phyloP scores from a whole-genome alignment of 2,113 vertebrate genomes.

The Cercocebus atys region DNA sequence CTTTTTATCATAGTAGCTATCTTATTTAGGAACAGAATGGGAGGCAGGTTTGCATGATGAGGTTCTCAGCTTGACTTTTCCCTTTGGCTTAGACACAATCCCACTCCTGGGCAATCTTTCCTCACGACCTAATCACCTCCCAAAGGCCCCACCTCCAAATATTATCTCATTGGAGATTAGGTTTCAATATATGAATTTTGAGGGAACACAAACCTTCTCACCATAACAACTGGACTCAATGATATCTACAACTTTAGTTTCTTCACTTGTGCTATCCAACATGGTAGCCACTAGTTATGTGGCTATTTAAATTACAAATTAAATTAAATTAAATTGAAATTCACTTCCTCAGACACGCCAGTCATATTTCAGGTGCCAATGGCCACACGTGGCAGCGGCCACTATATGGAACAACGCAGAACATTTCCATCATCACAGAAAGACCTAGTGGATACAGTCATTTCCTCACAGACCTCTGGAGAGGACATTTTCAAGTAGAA shows the following conservation, averaged over 20 bases:
- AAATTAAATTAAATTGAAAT: background rate
- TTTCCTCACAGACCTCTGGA: background rate
- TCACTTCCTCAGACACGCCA: background rate
- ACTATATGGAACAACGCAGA: background rate
- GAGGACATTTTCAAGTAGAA: background rate
- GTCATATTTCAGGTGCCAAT: background rate
- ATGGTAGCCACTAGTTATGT: background rate
- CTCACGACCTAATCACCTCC: background rate
- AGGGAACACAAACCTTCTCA: background rate
- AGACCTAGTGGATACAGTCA: background rate
- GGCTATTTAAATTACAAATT: background rate
- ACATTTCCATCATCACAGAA: background rate
- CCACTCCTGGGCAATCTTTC: background rate
- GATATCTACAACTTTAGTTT: background rate
- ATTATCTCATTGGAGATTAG: background rate
- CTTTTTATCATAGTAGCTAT: too few species aligned
- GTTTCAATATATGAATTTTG: background rate
- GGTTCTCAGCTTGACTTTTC: too few species aligned
- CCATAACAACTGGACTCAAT: background rate
- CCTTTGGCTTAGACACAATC: background rate
- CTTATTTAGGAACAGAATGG: too few species aligned
- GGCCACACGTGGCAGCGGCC: background rate
- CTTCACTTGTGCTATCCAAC: background rate
- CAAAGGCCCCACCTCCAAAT: background rate
- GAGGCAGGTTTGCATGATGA: too few species aligned